phyloP scores from a whole-genome alignment of 1,140 invertebrate genomes.

The Heliothis subflexa region DNA sequence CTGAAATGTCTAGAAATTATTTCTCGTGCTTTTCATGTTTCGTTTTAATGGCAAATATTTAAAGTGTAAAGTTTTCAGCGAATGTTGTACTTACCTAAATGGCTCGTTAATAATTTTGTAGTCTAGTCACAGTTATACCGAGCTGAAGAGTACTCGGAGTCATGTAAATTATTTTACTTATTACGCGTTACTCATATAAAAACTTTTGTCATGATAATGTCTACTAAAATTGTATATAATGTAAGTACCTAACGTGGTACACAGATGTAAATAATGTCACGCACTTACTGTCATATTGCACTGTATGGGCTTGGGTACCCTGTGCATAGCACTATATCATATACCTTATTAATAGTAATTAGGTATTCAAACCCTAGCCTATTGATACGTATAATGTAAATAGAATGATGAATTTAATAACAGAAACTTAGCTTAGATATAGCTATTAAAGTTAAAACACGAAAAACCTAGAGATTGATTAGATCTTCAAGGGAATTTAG shows the following conservation, averaged over 20 bases:
- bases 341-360: background rate
- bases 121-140: background rate
- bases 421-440: background rate
- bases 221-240: slow-evolving; percentile 4
- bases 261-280: slow-evolving; percentile 9
- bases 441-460: background rate
- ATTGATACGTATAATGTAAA: background rate
- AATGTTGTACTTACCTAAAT: background rate
- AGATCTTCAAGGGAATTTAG: background rate
- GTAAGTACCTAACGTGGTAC: background rate
- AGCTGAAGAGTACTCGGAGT: background rate
- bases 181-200: too few relatives aligned
- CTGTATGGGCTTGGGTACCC: background rate
- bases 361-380: background rate
- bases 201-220: background rate
- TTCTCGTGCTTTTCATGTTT: background rate
- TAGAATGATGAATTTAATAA: slow-evolving; percentile 13
- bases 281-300: slow-evolving; percentile 11
- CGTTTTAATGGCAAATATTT: background rate
- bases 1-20: background rate
- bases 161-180: background rate
- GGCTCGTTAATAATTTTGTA: background rate
- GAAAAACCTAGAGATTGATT: background rate
- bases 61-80: background rate
- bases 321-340: slow-evolving; percentile 29